These are phyloP conservation scores for Vespertilio murinus DNA, from an alignment of 2,797 vertebrate genomes.

Conservation along the genomic window DNA sequence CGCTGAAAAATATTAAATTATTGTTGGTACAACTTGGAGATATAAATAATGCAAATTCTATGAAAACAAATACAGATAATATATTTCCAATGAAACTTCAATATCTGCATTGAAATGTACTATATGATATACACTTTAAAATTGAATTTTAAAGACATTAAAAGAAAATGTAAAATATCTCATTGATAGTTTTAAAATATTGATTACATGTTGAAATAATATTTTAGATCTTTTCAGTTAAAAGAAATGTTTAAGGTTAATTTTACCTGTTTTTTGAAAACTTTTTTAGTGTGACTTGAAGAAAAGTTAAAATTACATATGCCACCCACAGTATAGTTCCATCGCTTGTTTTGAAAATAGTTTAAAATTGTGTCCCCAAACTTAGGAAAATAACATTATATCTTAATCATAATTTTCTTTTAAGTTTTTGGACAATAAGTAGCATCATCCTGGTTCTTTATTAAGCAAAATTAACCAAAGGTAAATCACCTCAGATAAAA, in stretches of 20 bases:
- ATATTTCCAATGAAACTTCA: conserved; percentile 8
- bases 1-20: neutral
- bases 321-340: neutral
- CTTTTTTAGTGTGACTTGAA: neutral
- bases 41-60: conserved; percentile 57
- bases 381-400: neutral
- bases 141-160: conserved; percentile 15
- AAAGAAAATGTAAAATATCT: neutral
- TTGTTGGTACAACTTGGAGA: neutral
- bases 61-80: conserved; percentile 43
- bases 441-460: neutral
- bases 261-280: neutral
- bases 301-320: neutral
- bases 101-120: conserved; percentile 14
- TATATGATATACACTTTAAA: conserved; percentile 11
- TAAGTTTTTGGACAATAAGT: neutral
- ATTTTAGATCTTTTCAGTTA: conserved; percentile 19
- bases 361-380: neutral
- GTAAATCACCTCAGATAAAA: neutral
- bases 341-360: neutral
- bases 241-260: conserved; percentile 29
- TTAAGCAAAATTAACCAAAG: neutral
- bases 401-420: neutral
- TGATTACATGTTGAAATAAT: conserved; percentile 9
- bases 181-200: conserved; percentile 50